phyloP scores from a whole-genome alignment of 2,113 vertebrate species.

The Brachypodius melanocephalos region DNA sequence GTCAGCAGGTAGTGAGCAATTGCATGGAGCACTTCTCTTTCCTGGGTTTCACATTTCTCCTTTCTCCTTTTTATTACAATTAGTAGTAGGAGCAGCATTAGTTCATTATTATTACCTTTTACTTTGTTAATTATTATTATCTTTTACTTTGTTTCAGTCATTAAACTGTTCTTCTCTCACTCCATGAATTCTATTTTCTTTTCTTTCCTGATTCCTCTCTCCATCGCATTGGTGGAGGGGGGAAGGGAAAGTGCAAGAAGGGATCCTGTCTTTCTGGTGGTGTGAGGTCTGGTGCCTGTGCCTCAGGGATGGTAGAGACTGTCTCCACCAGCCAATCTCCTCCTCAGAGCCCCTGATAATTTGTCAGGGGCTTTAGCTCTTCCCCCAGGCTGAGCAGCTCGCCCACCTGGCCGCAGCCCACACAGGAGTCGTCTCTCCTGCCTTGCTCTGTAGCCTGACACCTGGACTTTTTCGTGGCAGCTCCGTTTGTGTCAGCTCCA shows the following conservation, averaged over 20 bases:
- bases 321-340: background rate
- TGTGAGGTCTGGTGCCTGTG: accelerated
- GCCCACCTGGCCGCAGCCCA: too few relatives aligned
- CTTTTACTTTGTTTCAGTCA: background rate
- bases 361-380: background rate
- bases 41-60: background rate
- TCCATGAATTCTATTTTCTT: background rate
- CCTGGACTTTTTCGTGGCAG: background rate
- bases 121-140: background rate
- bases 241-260: background rate
- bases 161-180: background rate
- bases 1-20: background rate
- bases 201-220: background rate
- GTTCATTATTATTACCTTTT: background rate
- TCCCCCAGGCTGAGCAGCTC: background rate
- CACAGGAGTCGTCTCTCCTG: background rate
- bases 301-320: background rate
- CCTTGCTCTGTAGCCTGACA: background rate
- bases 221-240: too few relatives aligned
- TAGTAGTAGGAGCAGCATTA: background rate
- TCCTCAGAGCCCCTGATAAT: background rate
- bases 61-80: background rate
- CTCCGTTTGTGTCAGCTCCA: background rate
- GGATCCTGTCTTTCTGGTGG: background rate
- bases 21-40: background rate